These are phyloP conservation scores for Melipona quadrifasciata DNA, from an alignment of 1,140 invertebrate species.

Conservation along the genomic window DNA sequence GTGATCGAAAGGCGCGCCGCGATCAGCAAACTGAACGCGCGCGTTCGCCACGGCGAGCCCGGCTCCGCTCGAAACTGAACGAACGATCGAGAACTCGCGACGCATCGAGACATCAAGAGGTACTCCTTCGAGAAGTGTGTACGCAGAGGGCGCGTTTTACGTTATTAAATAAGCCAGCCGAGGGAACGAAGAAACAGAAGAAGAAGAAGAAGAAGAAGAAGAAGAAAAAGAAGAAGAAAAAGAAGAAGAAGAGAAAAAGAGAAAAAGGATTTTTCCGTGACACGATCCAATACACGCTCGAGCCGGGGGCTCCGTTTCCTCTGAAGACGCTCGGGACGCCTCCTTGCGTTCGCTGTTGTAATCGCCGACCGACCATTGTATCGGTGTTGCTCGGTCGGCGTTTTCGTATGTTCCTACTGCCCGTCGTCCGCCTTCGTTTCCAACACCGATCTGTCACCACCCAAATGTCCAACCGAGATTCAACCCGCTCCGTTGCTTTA, in stretches of 20 bases:
- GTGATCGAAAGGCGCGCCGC: slow-evolving; percentile 82
- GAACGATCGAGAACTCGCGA: slow-evolving; percentile 22
- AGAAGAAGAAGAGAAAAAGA: background rate
- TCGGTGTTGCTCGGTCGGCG: slow-evolving; percentile 23
- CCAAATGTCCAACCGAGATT: background rate
- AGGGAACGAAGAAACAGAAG: background rate
- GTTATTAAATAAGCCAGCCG: background rate
- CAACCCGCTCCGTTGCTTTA: background rate
- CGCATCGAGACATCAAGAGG: slow-evolving; percentile 38
- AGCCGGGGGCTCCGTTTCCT: slow-evolving; percentile 23
- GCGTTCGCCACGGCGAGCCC: slow-evolving; percentile 22
- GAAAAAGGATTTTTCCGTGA: slow-evolving; percentile 12
- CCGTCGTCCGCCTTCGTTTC: slow-evolving; percentile 53
- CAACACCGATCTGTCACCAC: background rate
- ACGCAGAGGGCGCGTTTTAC: background rate
- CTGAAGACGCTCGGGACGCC: slow-evolving; percentile 27
- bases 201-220: background rate
- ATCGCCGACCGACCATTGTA: slow-evolving; percentile 10
- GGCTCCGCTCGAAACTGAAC: slow-evolving; percentile 45
- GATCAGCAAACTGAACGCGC: slow-evolving; percentile 66
- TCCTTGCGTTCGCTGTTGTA: slow-evolving; percentile 21
- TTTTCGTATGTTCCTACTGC: slow-evolving; percentile 64
- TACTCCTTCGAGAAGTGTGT: slow-evolving; percentile 7
- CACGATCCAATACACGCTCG: slow-evolving; percentile 11
- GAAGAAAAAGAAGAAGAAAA: background rate